Evolutionary conservation across 2,113 vertebrate species (phyloP).

Genomic region (Phaetusa simplex): DNA sequence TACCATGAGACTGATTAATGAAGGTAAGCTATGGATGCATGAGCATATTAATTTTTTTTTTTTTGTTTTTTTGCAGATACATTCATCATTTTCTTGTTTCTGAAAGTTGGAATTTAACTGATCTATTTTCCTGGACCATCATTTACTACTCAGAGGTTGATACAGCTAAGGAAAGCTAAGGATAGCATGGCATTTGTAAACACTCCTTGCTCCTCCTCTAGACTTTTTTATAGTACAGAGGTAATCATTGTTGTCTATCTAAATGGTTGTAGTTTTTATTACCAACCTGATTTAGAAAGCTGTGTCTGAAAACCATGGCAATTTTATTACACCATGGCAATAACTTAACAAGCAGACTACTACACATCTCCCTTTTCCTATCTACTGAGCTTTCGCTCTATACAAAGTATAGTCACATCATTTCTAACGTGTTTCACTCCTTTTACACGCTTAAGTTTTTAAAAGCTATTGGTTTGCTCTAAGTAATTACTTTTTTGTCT

Average conservation of each 20-base stretch:
- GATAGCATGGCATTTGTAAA: neutral
- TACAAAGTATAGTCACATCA: neutral
- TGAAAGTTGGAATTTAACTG: neutral
- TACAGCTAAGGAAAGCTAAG: neutral
- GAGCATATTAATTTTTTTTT: neutral
- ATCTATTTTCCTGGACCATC: neutral
- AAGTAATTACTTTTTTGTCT: neutral
- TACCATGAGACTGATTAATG: neutral
- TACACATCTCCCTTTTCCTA: neutral
- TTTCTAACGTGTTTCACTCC: neutral
- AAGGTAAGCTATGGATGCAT: neutral
- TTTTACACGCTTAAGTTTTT: neutral
- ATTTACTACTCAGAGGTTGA: neutral
- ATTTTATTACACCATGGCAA: neutral
- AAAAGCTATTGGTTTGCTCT: neutral
- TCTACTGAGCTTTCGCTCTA: neutral
- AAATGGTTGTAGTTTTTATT: neutral
- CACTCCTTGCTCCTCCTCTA: neutral
- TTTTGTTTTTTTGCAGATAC: neutral
- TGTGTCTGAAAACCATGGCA: neutral
- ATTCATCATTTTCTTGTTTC: neutral
- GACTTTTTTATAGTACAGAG: neutral
- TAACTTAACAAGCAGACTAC: neutral
- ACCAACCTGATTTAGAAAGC: neutral
- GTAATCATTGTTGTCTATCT: neutral